Percentiles rank a stretch among this genome's conserved stretches.
phyloP scores from a whole-genome alignment of 1,140 invertebrate genomes.

The Hormaphis cornu region DNA sequence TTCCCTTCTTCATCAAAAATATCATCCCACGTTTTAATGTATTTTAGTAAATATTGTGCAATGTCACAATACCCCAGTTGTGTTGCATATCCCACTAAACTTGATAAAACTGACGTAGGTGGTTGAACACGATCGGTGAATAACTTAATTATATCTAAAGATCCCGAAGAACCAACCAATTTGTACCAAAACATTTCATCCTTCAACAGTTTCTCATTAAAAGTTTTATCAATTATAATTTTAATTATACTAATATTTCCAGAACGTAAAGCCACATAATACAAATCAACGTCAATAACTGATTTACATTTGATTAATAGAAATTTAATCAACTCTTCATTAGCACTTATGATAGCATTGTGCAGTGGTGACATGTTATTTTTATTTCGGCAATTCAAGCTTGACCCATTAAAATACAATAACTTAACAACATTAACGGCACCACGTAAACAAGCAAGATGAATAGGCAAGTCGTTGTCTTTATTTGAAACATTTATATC shows the following conservation, averaged over 20 bases:
- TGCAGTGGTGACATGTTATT: conserved; percentile 19
- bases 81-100: conserved; percentile 18
- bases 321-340: conserved; percentile 9
- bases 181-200: conserved; percentile 14
- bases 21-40: conserved; percentile 2
- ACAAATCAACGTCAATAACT: conserved; percentile 1
- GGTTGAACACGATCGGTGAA: not conserved
- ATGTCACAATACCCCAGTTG: conserved; percentile 4
- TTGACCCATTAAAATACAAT: conserved; percentile 8
- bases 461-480: conserved; percentile 22
- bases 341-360: conserved; percentile 8
- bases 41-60: conserved; percentile 3
- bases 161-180: conserved; percentile 1
- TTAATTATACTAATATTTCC: not conserved
- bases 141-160: conserved; percentile 12
- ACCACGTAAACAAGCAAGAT: conserved; percentile 18
- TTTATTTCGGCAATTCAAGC: conserved; percentile 20
- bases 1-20: conserved; percentile 3
- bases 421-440: conserved; percentile 4
- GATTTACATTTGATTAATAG: conserved; percentile 5
- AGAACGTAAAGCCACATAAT: conserved; percentile 9
- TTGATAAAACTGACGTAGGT: not conserved
- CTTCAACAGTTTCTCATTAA: not conserved
- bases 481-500: conserved; percentile 17
- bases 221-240: conserved; percentile 19